Percentiles rank a stretch among this genome's conserved stretches.
Conservation (phyloP, 1,140 invertebrate species). For the Drosophila pseudoananassae region DNA sequence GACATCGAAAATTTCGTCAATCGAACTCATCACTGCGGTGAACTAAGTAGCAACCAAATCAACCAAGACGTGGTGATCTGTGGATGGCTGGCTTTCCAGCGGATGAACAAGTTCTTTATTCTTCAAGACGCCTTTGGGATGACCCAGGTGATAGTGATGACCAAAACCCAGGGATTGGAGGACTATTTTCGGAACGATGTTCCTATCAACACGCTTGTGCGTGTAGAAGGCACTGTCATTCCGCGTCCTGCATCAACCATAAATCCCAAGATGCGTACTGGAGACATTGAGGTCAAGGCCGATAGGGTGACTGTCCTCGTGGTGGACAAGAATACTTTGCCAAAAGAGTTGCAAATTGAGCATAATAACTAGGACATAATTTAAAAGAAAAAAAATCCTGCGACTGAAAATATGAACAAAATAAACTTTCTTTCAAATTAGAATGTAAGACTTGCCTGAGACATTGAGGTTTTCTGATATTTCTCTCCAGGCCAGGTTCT, state of each 20-base stretch:
- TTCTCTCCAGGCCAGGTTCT: slow-evolving; percentile 71
- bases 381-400: no score
- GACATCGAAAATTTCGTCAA: neutral
- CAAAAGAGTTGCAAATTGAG: neutral
- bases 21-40: neutral
- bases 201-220: neutral
- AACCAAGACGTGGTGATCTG: neutral
- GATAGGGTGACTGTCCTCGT: neutral
- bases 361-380: neutral
- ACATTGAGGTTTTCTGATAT: slow-evolving; percentile 67
- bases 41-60: neutral
- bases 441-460: slow-evolving; percentile 46
- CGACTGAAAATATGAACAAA: no score
- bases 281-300: neutral
- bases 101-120: neutral
- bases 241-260: neutral
- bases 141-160: neutral
- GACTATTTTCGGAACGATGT: neutral
- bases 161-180: neutral
- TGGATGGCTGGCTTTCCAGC: neutral
- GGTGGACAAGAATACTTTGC: neutral
- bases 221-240: neutral
- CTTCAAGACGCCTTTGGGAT: neutral
- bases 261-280: neutral
- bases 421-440: no score